A percentile compares a stretch with the other conserved stretches of the same genome.
phyloP scores from a whole-genome alignment of 1,140 invertebrate genomes.

The Drosophila pruinosa region DNA sequence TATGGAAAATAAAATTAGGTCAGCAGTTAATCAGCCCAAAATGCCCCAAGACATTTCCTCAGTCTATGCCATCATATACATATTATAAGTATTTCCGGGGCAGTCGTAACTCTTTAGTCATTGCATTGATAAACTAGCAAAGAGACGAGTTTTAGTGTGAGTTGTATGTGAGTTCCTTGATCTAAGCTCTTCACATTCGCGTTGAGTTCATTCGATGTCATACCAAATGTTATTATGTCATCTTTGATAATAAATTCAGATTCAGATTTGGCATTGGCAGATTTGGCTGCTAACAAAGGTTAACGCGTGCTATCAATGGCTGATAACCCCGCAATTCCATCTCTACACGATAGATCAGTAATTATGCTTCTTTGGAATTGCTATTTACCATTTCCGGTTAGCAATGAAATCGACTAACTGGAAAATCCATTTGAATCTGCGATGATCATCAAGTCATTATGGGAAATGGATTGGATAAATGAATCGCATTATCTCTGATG shows the following conservation, averaged over 20 bases:
- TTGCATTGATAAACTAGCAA: conserved; percentile 36
- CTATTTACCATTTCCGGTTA: conserved; percentile 69
- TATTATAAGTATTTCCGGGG: conserved; percentile 43
- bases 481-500: not conserved
- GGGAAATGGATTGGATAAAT: not conserved
- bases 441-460: not conserved
- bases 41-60: conserved; percentile 25
- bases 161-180: conserved; percentile 8
- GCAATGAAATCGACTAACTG: not conserved
- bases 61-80: conserved; percentile 20
- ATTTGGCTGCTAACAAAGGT: conserved; percentile 42
- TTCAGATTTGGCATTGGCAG: conserved; percentile 55
- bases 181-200: not conserved
- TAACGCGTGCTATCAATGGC: conserved; percentile 26
- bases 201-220: conserved; percentile 33
- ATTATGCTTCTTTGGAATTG: conserved; percentile 23
- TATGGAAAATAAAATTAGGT: conserved; percentile 52
- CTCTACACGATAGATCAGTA: not conserved
- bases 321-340: conserved; percentile 47
- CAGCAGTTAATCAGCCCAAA: conserved; percentile 62
- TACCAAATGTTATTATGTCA: conserved; percentile 34
- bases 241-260: conserved; percentile 36
- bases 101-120: conserved; percentile 49
- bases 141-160: not conserved
- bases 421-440: not conserved